Evolutionary conservation across 2,888 invertebrate genomes (phyloP).

Genomic region (Diarsia rubi): DNA sequence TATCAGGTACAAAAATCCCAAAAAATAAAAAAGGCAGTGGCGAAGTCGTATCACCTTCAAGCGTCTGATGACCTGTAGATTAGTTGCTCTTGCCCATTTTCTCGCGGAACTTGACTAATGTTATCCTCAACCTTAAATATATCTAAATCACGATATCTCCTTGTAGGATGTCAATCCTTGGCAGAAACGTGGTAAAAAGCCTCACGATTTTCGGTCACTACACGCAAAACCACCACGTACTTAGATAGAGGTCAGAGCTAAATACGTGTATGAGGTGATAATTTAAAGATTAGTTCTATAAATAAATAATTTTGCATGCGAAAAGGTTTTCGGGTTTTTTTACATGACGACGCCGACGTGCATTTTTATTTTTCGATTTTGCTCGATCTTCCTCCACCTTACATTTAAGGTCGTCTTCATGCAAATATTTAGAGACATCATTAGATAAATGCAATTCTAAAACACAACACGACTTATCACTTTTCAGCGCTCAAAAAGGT

Average conservation of each 20-base stretch:
- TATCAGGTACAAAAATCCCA: neutral
- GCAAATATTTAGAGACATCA: neutral
- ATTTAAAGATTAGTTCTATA: constrained; percentile 5
- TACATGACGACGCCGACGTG: neutral
- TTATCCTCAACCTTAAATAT: constrained; percentile 18
- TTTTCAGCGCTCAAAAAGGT: constrained; percentile 13
- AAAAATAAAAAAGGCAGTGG: neutral
- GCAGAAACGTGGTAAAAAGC: constrained; percentile 17
- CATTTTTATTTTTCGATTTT: constrained; percentile 1
- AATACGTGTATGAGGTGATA: constrained; percentile 33
- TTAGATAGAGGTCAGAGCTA: constrained; percentile 50
- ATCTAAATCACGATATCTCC: constrained; percentile 34
- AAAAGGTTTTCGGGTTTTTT: neutral
- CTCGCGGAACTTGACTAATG: constrained; percentile 2
- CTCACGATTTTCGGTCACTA: constrained; percentile 49
- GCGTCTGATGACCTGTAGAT: constrained; percentile 22
- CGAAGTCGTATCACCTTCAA: constrained; percentile 23
- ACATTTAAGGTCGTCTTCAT: neutral
- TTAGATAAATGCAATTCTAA: neutral
- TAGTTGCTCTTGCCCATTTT: constrained; percentile 4
- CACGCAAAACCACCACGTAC: constrained; percentile 31
- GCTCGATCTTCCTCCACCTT: neutral
- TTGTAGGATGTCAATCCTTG: constrained; percentile 30
- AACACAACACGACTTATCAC: neutral
- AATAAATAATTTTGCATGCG: constrained; percentile 13